Percentiles rank a stretch among this genome's conserved stretches.
Evolutionary conservation across 2,797 vertebrate genomes (phyloP).

Genomic region (Microcaecilia unicolor): DNA sequence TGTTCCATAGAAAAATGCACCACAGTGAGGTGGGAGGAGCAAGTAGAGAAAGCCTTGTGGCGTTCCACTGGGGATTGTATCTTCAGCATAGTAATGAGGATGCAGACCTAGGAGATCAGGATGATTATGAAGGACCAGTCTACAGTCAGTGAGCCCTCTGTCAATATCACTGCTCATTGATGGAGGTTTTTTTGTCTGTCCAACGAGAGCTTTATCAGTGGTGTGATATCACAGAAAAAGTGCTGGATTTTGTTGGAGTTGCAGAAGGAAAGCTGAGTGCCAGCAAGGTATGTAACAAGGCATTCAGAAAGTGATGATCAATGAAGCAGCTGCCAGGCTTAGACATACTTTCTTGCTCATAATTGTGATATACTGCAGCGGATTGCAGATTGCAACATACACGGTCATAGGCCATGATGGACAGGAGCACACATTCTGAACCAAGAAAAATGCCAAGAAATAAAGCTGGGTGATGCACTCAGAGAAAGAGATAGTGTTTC

Average conservation of each 20-base stretch:
- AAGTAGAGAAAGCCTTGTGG: background rate
- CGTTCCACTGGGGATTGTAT: background rate
- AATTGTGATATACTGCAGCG: background rate
- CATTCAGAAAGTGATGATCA: background rate
- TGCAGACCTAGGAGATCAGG: background rate
- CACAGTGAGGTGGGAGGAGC: no score
- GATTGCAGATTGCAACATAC: background rate
- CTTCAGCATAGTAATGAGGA: background rate
- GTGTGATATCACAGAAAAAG: conserved; percentile 14
- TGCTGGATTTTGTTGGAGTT: conserved; percentile 5
- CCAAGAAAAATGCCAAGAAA: background rate
- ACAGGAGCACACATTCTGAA: background rate
- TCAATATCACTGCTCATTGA: conserved; percentile 5
- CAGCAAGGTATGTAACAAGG: background rate
- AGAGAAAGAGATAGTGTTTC: conserved; percentile 10
- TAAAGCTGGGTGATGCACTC: conserved; percentile 1
- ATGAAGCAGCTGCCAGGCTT: background rate
- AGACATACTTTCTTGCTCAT: background rate
- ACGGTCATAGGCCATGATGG: background rate
- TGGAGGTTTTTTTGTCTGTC: conserved; percentile 3
- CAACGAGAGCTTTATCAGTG: conserved; percentile 17
- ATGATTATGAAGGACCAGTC: background rate
- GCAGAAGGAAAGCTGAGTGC: background rate
- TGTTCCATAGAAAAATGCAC: no score
- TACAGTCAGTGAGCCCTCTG: background rate